Base-by-base conservation (phyloP, 2,113 vertebrate genomes). In the Regulus satrapa region DNA sequence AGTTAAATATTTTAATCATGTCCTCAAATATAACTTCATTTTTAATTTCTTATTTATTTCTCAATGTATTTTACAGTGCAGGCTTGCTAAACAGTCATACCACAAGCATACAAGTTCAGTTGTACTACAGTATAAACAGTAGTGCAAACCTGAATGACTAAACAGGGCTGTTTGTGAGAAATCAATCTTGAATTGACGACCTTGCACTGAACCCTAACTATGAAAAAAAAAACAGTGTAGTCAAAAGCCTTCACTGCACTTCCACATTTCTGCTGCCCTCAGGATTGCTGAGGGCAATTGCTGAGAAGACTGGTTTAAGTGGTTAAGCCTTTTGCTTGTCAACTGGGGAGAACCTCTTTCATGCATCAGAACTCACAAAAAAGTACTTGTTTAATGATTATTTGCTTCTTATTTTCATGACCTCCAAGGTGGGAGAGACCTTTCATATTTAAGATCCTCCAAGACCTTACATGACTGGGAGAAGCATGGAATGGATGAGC, bases 311-410 rank as follows among this genome's bases (percentile, higher is more conserved):
- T 10, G 18, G 18, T 40, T 82, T 40, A 85, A 79, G 56, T 36
- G 41, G 46, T 16, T 55, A 62, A 69, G 75, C 16, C 26, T 92
- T 71, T 49, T 63, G 32, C 56, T 56, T 56, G n/a, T 31, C 45
- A 78, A 31, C 0, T 55, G 31, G 28, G n/a, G 11, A 85, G 19
- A 68, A 76, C 12, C 18, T 79, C 58, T 83, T 72, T 59, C 49
- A 58, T 29, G 79, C 8, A 59, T 14, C 10, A 79, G 16, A 59
- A 51, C 31, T 67, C 7, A 3, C 55, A 62, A 59, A 81, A 79
- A 59, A 10, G 10, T 7, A 20, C 1, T 1, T 0, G 2, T 40
- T 74, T 82, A 66, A 34, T 23, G 40, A 48, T 19, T 18, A 8
- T 6, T 12, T 20, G 9, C 14, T 76, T 76, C 11, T 48, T 69